Evolutionary conservation across 2,888 invertebrate genomes (phyloP).

Genomic region (Eubasilissa splendida): DNA sequence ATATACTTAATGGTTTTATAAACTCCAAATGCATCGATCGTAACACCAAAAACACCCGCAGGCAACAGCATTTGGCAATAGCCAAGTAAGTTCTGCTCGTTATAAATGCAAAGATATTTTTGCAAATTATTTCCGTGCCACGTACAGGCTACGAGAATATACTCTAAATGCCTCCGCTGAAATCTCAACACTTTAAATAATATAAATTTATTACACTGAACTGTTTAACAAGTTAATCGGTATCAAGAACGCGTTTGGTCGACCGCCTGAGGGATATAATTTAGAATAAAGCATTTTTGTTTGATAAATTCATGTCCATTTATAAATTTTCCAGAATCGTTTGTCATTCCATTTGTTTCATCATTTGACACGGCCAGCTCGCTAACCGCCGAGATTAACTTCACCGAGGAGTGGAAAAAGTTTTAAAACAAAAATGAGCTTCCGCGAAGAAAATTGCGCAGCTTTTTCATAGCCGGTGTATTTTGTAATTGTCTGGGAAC

Average conservation of each 20-base stretch:
- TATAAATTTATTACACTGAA: no score
- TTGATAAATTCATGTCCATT: conserved; percentile 42
- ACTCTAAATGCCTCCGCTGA: no score
- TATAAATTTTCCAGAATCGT: conserved; percentile 44
- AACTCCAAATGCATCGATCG: no score
- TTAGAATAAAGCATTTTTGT: neutral
- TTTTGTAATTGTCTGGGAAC: conserved; percentile 1
- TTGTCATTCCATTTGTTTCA: conserved; percentile 54
- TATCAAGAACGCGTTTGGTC: neutral
- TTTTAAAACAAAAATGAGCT: neutral
- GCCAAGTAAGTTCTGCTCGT: no score
- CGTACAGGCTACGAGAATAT: no score
- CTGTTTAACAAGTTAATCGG: neutral
- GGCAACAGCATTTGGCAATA: no score
- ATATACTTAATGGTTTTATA: no score
- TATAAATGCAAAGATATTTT: no score
- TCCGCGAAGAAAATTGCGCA: neutral
- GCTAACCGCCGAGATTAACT: conserved; percentile 30
- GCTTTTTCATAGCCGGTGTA: neutral
- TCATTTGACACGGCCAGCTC: conserved; percentile 28
- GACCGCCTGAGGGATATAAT: neutral
- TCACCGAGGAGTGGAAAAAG: conserved; percentile 5
- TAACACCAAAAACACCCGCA: no score
- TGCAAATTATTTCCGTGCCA: no score
- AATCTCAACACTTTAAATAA: no score